A percentile compares a stretch with the other conserved stretches of the same genome.
Evolutionary conservation across 2,113 vertebrate genomes (phyloP).

Genomic region (Grantiella picta): DNA sequence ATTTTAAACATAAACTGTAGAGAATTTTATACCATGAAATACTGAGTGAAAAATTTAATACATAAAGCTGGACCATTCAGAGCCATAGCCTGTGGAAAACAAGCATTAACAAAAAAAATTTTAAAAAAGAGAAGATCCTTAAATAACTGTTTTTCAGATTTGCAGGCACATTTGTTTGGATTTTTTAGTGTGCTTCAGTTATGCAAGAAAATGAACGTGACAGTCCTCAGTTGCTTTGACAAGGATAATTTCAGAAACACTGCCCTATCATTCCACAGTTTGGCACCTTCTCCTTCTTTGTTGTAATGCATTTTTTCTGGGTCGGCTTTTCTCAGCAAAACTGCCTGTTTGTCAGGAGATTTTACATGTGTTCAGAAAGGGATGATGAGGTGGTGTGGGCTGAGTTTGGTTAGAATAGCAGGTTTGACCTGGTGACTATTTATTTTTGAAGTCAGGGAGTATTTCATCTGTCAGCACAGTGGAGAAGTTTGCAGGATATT

Average conservation of each 20-base stretch:
- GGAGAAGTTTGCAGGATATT: not conserved
- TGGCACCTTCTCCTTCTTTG: slow-evolving; percentile 42
- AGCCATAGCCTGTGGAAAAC: not conserved
- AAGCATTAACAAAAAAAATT: not conserved
- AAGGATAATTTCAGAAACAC: slow-evolving; percentile 44
- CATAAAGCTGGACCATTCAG: not conserved
- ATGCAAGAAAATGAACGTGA: slow-evolving; percentile 24
- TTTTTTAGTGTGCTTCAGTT: slow-evolving; percentile 33
- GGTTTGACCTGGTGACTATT: not conserved
- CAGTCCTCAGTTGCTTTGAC: slow-evolving; percentile 23
- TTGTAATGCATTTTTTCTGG: not conserved
- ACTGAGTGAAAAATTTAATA: not conserved
- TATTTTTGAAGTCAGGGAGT: not conserved
- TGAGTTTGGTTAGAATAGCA: not conserved
- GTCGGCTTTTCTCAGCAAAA: not conserved
- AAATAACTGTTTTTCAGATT: slow-evolving; percentile 19
- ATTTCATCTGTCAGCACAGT: not conserved
- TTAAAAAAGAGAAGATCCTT: not conserved
- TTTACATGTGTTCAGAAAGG: not conserved
- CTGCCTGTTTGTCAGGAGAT: not conserved
- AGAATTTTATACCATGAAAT: not conserved
- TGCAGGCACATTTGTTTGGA: slow-evolving; percentile 11
- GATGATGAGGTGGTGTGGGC: not conserved
- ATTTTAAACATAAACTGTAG: slow-evolving; percentile 15
- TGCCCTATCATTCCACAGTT: slow-evolving; percentile 28